Conservation (phyloP, 2,113 vertebrate species). For the Scolopax mira region DNA sequence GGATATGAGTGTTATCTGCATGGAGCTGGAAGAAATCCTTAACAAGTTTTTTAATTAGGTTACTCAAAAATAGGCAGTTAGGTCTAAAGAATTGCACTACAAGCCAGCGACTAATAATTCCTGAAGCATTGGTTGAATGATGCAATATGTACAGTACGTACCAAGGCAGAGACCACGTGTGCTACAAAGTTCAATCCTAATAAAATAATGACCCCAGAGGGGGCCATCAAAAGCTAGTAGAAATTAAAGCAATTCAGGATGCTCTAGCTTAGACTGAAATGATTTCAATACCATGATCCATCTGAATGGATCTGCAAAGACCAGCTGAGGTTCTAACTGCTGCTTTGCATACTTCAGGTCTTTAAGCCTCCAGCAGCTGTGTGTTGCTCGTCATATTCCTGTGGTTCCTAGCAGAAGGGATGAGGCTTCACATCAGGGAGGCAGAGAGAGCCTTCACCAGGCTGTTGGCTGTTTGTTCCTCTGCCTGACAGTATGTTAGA, state of each 20-base stretch:
- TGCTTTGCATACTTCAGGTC: not conserved
- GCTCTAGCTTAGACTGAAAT: not conserved
- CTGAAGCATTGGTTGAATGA: not conserved
- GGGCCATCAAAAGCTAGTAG: not conserved
- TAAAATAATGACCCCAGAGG: not conserved
- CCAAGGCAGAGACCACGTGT: not conserved
- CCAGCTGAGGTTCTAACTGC: not conserved
- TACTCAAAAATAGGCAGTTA: not conserved
- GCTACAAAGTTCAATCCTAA: not conserved
- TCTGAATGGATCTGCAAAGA: not conserved
- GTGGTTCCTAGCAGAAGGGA: not conserved
- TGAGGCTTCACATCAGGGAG: not conserved
- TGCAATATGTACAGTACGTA: not conserved
- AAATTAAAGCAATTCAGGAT: not conserved
- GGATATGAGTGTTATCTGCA: not conserved
- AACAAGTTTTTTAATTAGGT: not conserved
- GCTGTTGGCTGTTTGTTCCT: not conserved
- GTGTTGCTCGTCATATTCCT: not conserved
- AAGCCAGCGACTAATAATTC: not conserved
- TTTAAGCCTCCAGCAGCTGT: not conserved
- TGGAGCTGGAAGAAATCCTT: not conserved
- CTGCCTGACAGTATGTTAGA: not conserved
- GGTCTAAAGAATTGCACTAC: not conserved
- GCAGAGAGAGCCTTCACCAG: not conserved
- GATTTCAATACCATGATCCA: not conserved